These are phyloP conservation scores for Marmota monax DNA, from an alignment of 2,113 vertebrate genomes.

Conservation along the genomic window DNA sequence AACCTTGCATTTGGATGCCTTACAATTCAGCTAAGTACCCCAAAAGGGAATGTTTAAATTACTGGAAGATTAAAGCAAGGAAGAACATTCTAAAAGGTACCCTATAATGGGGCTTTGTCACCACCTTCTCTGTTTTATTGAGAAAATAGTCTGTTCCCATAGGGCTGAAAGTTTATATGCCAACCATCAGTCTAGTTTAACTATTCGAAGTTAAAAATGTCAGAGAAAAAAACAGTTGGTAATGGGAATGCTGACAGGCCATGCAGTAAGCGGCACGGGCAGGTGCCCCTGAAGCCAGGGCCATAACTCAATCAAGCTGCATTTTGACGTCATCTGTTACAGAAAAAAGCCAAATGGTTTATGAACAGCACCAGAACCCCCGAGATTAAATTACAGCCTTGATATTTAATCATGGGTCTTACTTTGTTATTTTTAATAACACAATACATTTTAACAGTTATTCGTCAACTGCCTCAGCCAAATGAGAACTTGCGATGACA, in stretches of 20 bases:
- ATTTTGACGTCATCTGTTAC: conserved; percentile 87
- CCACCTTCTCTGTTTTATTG: conserved; percentile 76
- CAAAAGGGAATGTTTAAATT: conserved; percentile 77
- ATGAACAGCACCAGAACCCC: conserved; percentile 88
- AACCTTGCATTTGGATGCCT: conserved; percentile 66
- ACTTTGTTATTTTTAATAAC: conserved; percentile 86
- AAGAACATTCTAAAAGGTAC: conserved; percentile 71
- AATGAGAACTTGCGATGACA: conserved; percentile 73
- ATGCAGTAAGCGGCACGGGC: conserved; percentile 73
- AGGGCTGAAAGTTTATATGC: conserved; percentile 46
- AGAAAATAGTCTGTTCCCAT: conserved; percentile 67
- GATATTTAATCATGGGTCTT: conserved; percentile 87
- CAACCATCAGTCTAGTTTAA: conserved; percentile 60
- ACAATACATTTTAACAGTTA: conserved; percentile 85
- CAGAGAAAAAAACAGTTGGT: conserved; percentile 61
- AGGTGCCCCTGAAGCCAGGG: conserved; percentile 85
- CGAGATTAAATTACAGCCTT: conserved; percentile 88
- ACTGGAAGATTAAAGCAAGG: conserved; percentile 76
- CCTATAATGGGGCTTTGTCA: conserved; percentile 71
- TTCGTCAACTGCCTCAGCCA: conserved; percentile 82
- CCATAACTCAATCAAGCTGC: conserved; percentile 88
- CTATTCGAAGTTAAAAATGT: conserved; percentile 72
- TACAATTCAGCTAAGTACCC: conserved; percentile 65
- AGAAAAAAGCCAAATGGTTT: conserved; percentile 87
- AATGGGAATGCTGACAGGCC: conserved; percentile 84